A percentile compares a stretch with the other conserved stretches of the same genome.
Conservation (phyloP, 2,888 invertebrate species). For the Sminthurinus aureus region DNA sequence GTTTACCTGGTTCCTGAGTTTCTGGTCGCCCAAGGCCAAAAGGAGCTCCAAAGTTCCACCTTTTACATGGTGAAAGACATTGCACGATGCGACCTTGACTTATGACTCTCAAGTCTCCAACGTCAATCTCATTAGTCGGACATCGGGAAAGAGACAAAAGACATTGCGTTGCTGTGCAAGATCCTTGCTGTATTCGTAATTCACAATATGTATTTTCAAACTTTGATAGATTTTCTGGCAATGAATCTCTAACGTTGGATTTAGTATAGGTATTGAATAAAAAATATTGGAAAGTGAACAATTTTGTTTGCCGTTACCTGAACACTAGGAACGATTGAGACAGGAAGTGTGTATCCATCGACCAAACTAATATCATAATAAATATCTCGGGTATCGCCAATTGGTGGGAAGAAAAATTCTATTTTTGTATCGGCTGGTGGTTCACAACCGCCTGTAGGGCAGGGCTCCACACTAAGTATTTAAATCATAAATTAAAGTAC, state of each 20-base stretch:
- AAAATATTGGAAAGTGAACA: not conserved
- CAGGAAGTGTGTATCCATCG: conserved; percentile 66
- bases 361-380: conserved; percentile 67
- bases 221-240: not conserved
- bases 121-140: conserved; percentile 46
- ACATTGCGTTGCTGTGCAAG: conserved; percentile 49
- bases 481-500: no score
- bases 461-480: not conserved
- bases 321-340: conserved; percentile 54
- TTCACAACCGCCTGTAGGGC: conserved; percentile 32
- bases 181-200: conserved; percentile 34
- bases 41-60: conserved; percentile 46
- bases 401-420: conserved; percentile 58
- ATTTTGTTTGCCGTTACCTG: conserved; percentile 14
- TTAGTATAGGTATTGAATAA: not conserved
- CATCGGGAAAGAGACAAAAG: conserved; percentile 44
- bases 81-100: conserved; percentile 45
- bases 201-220: not conserved
- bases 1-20: not conserved
- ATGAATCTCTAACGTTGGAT: no score
- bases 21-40: conserved; percentile 11
- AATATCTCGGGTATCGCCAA: conserved; percentile 63
- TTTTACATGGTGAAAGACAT: conserved; percentile 55
- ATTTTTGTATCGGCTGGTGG: conserved; percentile 57
- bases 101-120: conserved; percentile 51